Evolutionary conservation across 2,888 invertebrate genomes (phyloP).

Genomic region (Portevinia maculata): DNA sequence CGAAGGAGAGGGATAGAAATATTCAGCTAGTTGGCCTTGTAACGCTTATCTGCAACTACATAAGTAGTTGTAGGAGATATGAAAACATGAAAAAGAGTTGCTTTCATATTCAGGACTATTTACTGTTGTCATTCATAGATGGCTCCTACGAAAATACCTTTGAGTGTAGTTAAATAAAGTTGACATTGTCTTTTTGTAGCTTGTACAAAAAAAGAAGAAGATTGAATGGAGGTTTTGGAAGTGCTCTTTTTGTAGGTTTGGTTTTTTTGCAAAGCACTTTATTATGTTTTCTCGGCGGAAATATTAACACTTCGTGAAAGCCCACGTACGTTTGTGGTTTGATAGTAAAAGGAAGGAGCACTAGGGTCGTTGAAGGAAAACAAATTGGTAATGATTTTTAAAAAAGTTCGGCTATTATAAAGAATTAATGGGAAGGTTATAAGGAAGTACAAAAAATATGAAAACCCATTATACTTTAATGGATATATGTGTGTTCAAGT

Average conservation of each 20-base stretch:
- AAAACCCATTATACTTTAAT: no score
- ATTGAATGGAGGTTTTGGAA: neutral
- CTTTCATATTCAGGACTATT: conserved; percentile 41
- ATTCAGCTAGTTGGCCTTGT: conserved; percentile 48
- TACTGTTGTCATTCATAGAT: conserved; percentile 51
- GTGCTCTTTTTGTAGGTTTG: neutral
- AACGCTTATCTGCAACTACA: conserved; percentile 43
- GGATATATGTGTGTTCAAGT: no score
- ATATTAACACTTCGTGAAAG: conserved; percentile 3
- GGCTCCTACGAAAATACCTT: conserved; percentile 17
- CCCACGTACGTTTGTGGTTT: neutral
- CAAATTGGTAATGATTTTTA: neutral
- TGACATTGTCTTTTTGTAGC: conserved; percentile 48
- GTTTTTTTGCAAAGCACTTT: neutral
- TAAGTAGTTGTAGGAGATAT: conserved; percentile 35
- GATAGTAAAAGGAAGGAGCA: neutral
- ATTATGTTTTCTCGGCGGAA: conserved; percentile 7
- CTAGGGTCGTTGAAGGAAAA: neutral
- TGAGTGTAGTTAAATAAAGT: conserved; percentile 45
- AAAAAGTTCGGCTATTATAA: neutral
- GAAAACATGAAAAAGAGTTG: conserved; percentile 28
- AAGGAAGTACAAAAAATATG: no score
- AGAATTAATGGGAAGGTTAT: no score
- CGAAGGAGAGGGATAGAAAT: conserved; percentile 4
- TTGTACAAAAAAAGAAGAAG: neutral